phyloP scores from a whole-genome alignment of 2,113 vertebrate genomes.

The Taxidea taxus region DNA sequence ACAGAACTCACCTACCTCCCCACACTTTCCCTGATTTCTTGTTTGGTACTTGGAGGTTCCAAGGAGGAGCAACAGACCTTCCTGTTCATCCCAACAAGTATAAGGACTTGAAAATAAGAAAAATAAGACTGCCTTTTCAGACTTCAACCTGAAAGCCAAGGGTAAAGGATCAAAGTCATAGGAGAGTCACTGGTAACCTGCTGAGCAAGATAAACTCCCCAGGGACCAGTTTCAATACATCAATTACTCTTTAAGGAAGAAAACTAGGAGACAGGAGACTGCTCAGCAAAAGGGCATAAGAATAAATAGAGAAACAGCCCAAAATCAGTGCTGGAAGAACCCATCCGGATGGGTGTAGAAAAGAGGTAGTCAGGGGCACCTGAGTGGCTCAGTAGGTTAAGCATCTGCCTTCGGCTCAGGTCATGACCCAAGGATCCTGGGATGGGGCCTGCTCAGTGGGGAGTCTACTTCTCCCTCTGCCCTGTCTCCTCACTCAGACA shows the following conservation, averaged over 20 bases:
- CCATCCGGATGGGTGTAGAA: background rate
- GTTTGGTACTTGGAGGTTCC: background rate
- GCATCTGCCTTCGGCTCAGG: too few relatives aligned
- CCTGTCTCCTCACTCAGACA: too few relatives aligned
- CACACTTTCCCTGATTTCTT: background rate
- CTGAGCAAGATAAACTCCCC: background rate
- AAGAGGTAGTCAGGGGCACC: background rate
- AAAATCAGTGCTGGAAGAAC: background rate
- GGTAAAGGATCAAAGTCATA: background rate
- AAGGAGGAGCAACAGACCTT: background rate
- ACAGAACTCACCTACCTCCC: background rate
- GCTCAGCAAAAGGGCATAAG: background rate
- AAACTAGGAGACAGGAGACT: background rate
- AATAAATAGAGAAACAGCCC: background rate
- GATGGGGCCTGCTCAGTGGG: too few relatives aligned
- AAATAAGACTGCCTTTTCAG: background rate
- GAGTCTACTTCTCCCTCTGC: too few relatives aligned
- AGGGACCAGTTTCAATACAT: background rate
- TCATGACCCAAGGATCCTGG: too few relatives aligned
- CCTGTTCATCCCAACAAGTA: background rate
- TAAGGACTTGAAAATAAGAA: background rate
- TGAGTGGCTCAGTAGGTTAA: too few relatives aligned
- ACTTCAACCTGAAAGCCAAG: background rate
- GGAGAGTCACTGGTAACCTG: background rate
- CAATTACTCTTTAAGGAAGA: background rate